phyloP scores from a whole-genome alignment of 2,797 vertebrate species.

The Agapornis canus region DNA sequence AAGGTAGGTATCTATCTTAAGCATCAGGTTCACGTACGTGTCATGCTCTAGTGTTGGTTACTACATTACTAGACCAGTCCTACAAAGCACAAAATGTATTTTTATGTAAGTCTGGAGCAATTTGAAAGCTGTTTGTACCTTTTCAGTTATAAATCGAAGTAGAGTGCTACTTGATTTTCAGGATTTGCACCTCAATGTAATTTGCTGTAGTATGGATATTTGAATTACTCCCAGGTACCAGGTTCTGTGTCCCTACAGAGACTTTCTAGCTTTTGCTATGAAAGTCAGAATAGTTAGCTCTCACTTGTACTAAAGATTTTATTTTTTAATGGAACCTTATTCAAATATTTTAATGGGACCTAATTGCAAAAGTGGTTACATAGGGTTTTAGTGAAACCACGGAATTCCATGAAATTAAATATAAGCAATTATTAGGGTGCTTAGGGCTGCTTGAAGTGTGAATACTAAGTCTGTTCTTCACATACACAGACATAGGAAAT shows the following conservation, averaged over 20 bases:
- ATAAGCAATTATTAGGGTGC: fast-evolving
- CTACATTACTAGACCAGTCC: background rate
- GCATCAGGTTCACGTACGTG: background rate
- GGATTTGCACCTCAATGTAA: background rate
- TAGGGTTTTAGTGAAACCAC: background rate
- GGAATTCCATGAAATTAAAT: background rate
- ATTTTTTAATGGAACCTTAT: background rate
- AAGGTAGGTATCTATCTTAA: background rate
- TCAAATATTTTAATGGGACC: background rate
- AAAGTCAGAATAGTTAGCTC: background rate
- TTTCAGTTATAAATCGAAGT: background rate
- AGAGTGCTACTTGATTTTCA: background rate
- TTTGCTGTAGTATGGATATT: background rate
- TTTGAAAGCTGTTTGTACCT: background rate
- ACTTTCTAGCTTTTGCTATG: background rate
- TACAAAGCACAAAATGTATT: background rate
- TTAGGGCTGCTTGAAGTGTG: background rate
- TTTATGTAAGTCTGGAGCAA: background rate
- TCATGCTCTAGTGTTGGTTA: background rate
- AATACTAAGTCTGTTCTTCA: background rate
- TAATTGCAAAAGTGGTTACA: background rate
- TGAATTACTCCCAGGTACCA: background rate
- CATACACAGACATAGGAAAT: background rate
- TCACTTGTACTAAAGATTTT: background rate
- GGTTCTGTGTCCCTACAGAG: background rate